phyloP scores from a whole-genome alignment of 2,797 vertebrate genomes.

The Danio choprae region DNA sequence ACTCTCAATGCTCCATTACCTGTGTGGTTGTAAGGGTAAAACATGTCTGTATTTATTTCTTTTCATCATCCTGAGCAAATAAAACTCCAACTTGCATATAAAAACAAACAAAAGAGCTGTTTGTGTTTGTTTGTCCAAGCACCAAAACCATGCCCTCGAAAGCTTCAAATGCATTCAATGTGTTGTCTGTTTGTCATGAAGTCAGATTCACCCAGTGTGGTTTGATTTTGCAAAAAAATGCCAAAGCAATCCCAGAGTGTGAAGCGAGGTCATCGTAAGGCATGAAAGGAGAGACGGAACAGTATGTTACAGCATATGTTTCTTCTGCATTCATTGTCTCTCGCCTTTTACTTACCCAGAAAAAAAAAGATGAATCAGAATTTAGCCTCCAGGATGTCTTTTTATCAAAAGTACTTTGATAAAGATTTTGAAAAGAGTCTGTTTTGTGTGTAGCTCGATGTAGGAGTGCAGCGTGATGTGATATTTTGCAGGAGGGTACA shows the following conservation, averaged over 20 bases:
- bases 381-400: constrained; percentile 45
- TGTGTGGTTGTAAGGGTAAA: neutral
- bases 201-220: neutral
- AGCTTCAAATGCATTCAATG: neutral
- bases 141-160: neutral
- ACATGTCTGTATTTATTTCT: neutral
- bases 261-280: constrained; percentile 5
- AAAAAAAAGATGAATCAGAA: constrained; percentile 27
- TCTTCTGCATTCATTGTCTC: constrained; percentile 15
- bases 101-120: neutral
- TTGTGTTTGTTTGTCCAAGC: neutral
- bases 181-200: neutral
- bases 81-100: neutral
- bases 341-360: neutral
- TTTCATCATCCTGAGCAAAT: neutral
- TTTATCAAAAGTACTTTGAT: constrained; percentile 45
- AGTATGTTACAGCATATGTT: constrained; percentile 1
- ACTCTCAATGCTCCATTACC: neutral
- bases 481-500: constrained; percentile 31
- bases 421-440: constrained; percentile 46
- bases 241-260: constrained; percentile 14
- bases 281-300: constrained; percentile 1
- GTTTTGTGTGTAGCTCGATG: constrained; percentile 33
- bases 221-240: constrained; percentile 27
- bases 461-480: constrained; percentile 33